Evolutionary conservation across 2,888 invertebrate genomes (phyloP), one percentile per base, ranked within the genome.

Genomic region (Melanostoma mellinum): DNA sequence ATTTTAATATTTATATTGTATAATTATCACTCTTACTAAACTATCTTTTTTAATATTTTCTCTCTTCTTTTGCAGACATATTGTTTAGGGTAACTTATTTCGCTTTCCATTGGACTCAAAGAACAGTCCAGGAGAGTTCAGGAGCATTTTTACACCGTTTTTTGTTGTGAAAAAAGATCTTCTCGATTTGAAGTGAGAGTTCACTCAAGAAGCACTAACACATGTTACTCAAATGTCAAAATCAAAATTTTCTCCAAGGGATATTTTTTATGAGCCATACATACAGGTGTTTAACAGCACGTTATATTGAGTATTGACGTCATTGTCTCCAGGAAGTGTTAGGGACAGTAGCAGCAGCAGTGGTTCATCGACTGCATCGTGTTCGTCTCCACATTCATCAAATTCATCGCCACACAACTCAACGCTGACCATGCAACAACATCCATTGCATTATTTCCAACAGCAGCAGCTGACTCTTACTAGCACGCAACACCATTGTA

Each of bases 91-190:
- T 85, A 97, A 97, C 92, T 93, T 99, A 75, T 97, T 99, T 92
- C 98, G 40, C 97, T 99, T 75, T 96, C 99, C 87, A 98, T 98
- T 91, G 97, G 98, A 86, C 98, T 99, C 92, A 95, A 97, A 88
- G 95, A 96, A 89, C 99, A 99, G 93, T 98, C 99, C 91, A 97
- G 97, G 89, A 95, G 99, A 92, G 99, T 99, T 92, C n/a, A n/a
- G n/a, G n/a, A 99, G 99, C 93, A 94, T 99, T 87, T 93, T 99
- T 88, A 99, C 99, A 92, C 99, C 99, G 36, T 99, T 99, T 86
- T 97, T 99, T 91, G 94, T 99, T 91, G 99, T 99, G 92, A 94
- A 99, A 93, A 99, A 99, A 93, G 99, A 99, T 92, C 99, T 97
- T 92, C 98, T 99, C 86, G 97, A 97, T 93, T 92, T 96, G n/a